Evolutionary conservation across 2,888 invertebrate species (phyloP).

Genomic region (Aleiodes leptofemur): DNA sequence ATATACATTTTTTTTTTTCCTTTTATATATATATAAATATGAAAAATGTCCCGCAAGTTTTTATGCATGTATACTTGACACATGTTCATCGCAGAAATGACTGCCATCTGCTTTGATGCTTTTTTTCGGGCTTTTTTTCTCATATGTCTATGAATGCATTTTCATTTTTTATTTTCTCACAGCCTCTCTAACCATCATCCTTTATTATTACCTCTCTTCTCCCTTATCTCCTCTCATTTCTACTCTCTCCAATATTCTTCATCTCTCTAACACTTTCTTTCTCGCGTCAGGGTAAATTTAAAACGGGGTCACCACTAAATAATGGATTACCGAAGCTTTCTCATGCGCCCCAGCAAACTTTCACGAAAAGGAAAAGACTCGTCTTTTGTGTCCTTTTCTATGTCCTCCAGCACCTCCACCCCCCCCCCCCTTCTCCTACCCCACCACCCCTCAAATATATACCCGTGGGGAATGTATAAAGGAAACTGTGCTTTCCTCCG

Average conservation of each 20-base stretch:
- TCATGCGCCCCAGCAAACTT: constrained; percentile 29
- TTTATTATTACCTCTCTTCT: constrained; percentile 12
- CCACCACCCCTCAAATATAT: constrained; percentile 58
- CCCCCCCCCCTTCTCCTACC: constrained; percentile 22
- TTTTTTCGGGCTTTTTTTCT: neutral
- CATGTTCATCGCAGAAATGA: neutral
- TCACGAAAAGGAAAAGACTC: constrained; percentile 6
- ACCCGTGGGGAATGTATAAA: constrained; percentile 30
- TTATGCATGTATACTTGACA: constrained; percentile 10
- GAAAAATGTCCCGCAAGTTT: too few species aligned
- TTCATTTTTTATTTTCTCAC: constrained; percentile 3
- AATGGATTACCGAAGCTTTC: constrained; percentile 54
- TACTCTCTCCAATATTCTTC: neutral
- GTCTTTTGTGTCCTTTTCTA: constrained; percentile 47
- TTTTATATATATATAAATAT: too few species aligned
- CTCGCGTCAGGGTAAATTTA: constrained; percentile 21
- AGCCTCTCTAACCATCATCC: neutral
- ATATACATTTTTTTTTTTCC: too few species aligned
- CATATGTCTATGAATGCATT: constrained; percentile 32
- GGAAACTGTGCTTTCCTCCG: constrained; percentile 5
- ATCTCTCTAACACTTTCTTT: neutral
- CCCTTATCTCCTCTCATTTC: constrained; percentile 4
- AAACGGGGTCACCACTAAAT: constrained; percentile 62
- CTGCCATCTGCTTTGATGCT: neutral
- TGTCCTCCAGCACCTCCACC: constrained; percentile 35